A percentile compares a stretch with the other conserved stretches of the same genome.
Conservation (phyloP, 2,888 invertebrate genomes). For the Hydropsyche betteni region DNA sequence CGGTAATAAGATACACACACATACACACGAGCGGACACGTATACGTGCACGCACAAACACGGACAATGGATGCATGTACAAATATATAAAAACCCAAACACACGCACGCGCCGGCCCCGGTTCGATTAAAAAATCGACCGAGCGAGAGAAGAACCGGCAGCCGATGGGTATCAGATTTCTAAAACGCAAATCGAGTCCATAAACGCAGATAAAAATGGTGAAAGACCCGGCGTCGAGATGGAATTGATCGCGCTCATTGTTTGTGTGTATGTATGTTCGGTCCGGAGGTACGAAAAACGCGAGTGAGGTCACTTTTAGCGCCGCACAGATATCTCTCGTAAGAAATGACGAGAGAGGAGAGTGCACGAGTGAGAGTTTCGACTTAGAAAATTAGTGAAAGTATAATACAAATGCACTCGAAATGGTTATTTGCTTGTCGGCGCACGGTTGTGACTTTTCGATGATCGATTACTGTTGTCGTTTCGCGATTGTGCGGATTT, state of each 20-base stretch:
- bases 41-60: background rate
- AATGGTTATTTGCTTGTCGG: slow-evolving; percentile 30
- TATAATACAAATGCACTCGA: slow-evolving; percentile 43
- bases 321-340: slow-evolving; percentile 25
- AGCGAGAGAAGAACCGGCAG: too few relatives aligned
- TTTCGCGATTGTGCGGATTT: background rate
- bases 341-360: slow-evolving; percentile 38
- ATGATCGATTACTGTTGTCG: background rate
- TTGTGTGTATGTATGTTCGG: too few relatives aligned
- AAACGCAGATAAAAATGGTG: slow-evolving; percentile 15
- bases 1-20: slow-evolving; percentile 27
- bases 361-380: slow-evolving; percentile 41
- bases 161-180: too few relatives aligned
- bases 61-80: too few relatives aligned
- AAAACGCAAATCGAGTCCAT: background rate
- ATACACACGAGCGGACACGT: background rate
- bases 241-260: too few relatives aligned
- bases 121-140: too few relatives aligned
- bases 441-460: background rate
- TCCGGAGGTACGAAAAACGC: too few relatives aligned
- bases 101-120: too few relatives aligned
- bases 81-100: too few relatives aligned
- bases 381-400: slow-evolving; percentile 48
- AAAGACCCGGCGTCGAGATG: background rate
- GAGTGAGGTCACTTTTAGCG: background rate